Evolutionary conservation across 2,113 vertebrate species (phyloP).

Genomic region (Daboia siamensis): DNA sequence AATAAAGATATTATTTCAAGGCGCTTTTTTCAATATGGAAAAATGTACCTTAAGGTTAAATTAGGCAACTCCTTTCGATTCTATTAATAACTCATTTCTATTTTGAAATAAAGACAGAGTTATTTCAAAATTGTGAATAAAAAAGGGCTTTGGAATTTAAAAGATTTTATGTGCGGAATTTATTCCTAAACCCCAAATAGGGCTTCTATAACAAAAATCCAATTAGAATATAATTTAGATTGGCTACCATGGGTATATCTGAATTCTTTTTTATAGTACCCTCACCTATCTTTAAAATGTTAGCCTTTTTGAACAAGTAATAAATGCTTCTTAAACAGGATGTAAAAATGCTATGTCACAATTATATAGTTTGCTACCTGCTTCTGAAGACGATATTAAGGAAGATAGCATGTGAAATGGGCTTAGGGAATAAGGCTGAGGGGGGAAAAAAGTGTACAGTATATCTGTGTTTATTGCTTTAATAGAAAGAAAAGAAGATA

Average conservation of each 20-base stretch:
- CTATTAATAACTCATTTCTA: neutral
- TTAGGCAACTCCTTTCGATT: neutral
- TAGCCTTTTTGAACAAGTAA: neutral
- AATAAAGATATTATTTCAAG: neutral
- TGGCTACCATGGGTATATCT: neutral
- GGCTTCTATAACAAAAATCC: neutral
- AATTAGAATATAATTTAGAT: neutral
- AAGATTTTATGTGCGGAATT: neutral
- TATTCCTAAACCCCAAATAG: neutral
- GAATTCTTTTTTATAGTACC: neutral
- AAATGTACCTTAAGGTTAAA: neutral
- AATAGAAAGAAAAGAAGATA: neutral
- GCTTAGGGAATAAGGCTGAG: neutral
- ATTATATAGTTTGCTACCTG: neutral
- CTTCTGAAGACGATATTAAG: neutral
- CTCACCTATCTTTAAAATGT: neutral
- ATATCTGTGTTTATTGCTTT: neutral
- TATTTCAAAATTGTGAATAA: neutral
- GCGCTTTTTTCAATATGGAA: neutral
- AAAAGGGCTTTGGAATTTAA: neutral
- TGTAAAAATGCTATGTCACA: neutral
- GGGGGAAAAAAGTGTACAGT: neutral
- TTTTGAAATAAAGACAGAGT: neutral
- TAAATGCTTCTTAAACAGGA: neutral
- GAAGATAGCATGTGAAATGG: neutral